These are phyloP conservation scores for Heliconius eleuchia DNA, from an alignment of 1,140 invertebrate species.

Conservation along the genomic window DNA sequence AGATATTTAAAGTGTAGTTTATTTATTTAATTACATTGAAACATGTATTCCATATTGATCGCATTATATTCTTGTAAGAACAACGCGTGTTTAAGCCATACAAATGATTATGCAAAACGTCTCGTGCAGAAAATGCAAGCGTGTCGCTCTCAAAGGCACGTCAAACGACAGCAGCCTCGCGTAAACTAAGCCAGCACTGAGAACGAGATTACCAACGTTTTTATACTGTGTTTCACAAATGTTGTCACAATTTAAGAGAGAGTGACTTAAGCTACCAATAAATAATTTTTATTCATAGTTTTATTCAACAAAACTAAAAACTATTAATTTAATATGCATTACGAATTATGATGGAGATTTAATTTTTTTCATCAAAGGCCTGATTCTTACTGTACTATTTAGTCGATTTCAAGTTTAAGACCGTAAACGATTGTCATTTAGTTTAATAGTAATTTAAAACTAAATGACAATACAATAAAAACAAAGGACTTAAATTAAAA, in stretches of 20 bases:
- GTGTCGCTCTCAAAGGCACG: conserved; percentile 1
- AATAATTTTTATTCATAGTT: too few relatives aligned
- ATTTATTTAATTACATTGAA: too few relatives aligned
- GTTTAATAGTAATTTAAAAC: neutral
- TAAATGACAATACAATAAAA: neutral
- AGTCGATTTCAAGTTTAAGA: too few relatives aligned
- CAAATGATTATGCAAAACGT: neutral
- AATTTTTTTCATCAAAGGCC: too few relatives aligned
- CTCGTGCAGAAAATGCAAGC: neutral
- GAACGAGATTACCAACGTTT: neutral
- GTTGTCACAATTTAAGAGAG: neutral
- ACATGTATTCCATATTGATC: too few relatives aligned
- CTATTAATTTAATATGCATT: too few relatives aligned
- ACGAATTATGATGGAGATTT: too few relatives aligned
- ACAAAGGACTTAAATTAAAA: neutral
- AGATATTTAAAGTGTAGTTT: too few relatives aligned
- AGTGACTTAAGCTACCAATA: too few relatives aligned
- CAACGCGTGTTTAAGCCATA: neutral
- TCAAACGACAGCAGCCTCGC: neutral
- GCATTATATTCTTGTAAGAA: too few relatives aligned
- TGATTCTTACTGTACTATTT: too few relatives aligned
- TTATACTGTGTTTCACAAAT: neutral
- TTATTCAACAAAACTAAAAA: too few relatives aligned
- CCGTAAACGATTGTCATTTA: neutral
- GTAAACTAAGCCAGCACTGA: neutral